Evolutionary conservation across 2,797 vertebrate genomes (phyloP).

Genomic region (Chromobotia macracanthus): DNA sequence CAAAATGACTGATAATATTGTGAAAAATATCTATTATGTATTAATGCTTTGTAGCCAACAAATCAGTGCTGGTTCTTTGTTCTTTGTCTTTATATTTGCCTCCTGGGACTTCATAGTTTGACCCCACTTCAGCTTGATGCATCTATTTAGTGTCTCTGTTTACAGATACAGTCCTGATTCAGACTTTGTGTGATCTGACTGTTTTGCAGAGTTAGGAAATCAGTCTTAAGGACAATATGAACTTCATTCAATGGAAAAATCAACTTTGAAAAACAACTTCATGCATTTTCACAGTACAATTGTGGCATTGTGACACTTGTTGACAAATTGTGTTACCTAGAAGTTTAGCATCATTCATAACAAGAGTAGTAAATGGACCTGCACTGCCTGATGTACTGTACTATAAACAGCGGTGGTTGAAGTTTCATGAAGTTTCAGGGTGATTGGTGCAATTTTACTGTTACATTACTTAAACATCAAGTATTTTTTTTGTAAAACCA

Average conservation of each 20-base stretch:
- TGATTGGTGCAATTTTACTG: background rate
- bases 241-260: too few relatives aligned
- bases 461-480: background rate
- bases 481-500: background rate
- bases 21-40: too few relatives aligned
- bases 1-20: too few relatives aligned
- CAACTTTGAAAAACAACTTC: too few relatives aligned
- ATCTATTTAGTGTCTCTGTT: constrained; percentile 23
- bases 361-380: background rate
- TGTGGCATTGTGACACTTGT: too few relatives aligned
- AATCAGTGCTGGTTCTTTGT: too few relatives aligned
- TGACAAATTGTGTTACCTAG: too few relatives aligned
- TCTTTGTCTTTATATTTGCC: constrained; percentile 12
- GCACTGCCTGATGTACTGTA: background rate
- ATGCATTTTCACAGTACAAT: too few relatives aligned
- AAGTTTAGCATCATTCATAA: too few relatives aligned
- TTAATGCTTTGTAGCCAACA: too few relatives aligned
- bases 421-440: background rate
- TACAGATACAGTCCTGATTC: background rate
- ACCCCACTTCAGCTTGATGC: constrained; percentile 28
- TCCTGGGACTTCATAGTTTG: constrained; percentile 35
- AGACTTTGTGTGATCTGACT: background rate
- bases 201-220: background rate
- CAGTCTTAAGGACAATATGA: background rate
- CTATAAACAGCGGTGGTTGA: background rate